phyloP scores from a whole-genome alignment of 2,888 invertebrate genomes.

The Lasioglossum figueresi region DNA sequence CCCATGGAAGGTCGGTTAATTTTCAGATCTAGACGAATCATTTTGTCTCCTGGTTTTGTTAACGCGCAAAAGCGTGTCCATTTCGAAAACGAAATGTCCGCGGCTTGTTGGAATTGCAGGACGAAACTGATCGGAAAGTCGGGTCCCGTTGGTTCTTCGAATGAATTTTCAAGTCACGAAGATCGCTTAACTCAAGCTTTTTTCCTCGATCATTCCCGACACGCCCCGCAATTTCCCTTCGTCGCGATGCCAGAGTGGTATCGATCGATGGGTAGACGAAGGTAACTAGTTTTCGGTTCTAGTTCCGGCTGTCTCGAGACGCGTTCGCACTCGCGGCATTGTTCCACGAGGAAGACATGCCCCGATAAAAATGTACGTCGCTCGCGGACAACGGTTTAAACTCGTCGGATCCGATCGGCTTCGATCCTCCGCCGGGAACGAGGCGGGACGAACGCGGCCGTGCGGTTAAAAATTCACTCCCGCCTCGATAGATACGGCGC shows the following conservation, averaged over 20 bases:
- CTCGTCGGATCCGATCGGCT: background rate
- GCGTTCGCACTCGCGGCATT: background rate
- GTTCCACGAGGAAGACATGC: background rate
- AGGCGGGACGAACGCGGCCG: background rate
- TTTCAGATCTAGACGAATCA: too few species aligned
- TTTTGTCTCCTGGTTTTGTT: background rate
- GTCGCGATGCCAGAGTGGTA: constrained; percentile 6
- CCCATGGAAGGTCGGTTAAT: too few species aligned
- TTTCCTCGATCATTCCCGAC: constrained; percentile 28
- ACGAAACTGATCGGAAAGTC: background rate
- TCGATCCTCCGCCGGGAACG: background rate
- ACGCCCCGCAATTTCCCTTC: constrained; percentile 24
- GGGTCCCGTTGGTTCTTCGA: background rate
- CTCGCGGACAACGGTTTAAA: background rate
- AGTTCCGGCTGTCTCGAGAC: constrained; percentile 12
- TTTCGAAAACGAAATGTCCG: background rate
- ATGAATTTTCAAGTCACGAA: constrained; percentile 8
- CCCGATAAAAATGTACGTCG: background rate
- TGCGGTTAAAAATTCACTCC: background rate
- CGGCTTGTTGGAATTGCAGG: background rate
- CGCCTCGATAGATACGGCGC: background rate
- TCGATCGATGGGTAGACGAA: constrained; percentile 2
- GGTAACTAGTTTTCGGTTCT: constrained; percentile 22
- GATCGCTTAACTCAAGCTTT: background rate
- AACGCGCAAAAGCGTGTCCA: background rate